A percentile compares a stretch with the other conserved stretches of the same genome.
phyloP scores from a whole-genome alignment of 2,888 invertebrate species.

The Acanthacorydalis orientalis region DNA sequence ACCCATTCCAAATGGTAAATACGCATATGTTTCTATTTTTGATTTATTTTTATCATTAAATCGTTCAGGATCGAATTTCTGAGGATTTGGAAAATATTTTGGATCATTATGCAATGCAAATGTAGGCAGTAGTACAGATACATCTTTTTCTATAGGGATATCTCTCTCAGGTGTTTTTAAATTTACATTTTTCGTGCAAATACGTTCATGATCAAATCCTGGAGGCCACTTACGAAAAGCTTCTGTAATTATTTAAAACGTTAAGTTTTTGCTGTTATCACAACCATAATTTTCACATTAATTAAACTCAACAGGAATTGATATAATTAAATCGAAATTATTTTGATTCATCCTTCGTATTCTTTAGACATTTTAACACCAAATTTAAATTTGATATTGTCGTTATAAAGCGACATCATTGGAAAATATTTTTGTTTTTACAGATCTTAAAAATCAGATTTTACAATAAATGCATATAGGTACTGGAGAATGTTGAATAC shows the following conservation, averaged over 20 bases:
- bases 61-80: neutral
- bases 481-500: too few relatives aligned
- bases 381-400: too few relatives aligned
- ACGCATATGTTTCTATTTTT: neutral
- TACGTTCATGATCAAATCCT: neutral
- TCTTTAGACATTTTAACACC: too few relatives aligned
- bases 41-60: neutral
- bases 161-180: neutral
- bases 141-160: neutral
- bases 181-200: neutral
- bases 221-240: neutral
- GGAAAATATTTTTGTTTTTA: too few relatives aligned
- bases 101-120: neutral
- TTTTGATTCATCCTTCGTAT: too few relatives aligned
- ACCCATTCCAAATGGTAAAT: neutral
- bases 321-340: too few relatives aligned
- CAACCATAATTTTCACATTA: neutral
- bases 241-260: neutral
- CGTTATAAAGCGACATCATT: too few relatives aligned
- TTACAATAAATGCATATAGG: too few relatives aligned
- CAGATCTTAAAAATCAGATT: too few relatives aligned
- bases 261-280: neutral
- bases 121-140: neutral
- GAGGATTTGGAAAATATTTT: neutral
- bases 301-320: too few relatives aligned